These are phyloP conservation scores for Garrulus glandarius DNA, from an alignment of 2,797 vertebrate genomes.

Conservation along the genomic window DNA sequence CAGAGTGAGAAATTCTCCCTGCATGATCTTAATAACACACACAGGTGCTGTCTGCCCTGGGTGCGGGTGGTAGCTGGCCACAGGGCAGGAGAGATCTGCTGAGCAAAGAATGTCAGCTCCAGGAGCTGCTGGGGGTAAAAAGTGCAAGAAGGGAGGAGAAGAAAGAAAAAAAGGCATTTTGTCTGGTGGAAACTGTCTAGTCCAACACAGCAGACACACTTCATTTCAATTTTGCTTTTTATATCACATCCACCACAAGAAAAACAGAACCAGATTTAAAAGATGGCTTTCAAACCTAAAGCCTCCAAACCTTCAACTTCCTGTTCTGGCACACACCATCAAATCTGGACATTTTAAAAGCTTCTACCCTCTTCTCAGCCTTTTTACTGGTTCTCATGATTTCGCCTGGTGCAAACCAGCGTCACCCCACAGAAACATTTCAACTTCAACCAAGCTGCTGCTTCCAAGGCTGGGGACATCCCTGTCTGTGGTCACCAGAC, in stretches of 20 bases:
- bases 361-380: not conserved
- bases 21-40: rapidly evolving
- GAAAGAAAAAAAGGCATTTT: not conserved
- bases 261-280: not conserved
- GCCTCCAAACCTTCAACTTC: not conserved
- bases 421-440: not conserved
- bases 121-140: not conserved
- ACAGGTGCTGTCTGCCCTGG: not conserved
- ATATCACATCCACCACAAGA: not conserved
- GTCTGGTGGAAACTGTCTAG: not conserved
- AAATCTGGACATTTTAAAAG: not conserved
- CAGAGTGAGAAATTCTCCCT: not conserved
- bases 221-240: constrained; percentile 20
- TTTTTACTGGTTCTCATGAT: not conserved
- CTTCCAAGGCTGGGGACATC: not conserved
- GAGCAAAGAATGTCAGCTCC: not conserved
- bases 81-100: not conserved
- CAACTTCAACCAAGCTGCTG: not conserved
- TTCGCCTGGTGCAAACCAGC: not conserved
- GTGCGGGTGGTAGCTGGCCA: rapidly evolving
- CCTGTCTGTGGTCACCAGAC: rapidly evolving
- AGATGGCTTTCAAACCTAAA: not conserved
- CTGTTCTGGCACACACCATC: not conserved
- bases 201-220: not conserved
- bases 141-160: not conserved